phyloP scores from a whole-genome alignment of 2,797 vertebrate species.

The Cichlasoma orientale region DNA sequence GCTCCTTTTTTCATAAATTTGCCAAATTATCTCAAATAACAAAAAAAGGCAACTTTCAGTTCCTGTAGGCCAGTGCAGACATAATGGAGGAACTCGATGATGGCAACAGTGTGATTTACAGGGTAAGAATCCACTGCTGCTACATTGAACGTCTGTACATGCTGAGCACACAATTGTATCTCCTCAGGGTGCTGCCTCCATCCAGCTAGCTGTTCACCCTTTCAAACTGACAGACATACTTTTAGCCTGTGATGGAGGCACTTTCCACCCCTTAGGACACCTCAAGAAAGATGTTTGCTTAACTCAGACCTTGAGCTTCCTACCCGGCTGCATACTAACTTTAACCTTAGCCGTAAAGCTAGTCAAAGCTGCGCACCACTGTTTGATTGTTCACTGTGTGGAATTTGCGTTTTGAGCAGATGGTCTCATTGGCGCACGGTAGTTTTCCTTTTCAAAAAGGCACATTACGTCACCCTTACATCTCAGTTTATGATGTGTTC shows the following conservation, averaged over 20 bases:
- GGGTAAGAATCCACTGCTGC: conserved; percentile 11
- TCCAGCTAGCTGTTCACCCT: conserved; percentile 54
- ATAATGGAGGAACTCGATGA: conserved; percentile 10
- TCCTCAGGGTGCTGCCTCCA: conserved; percentile 61
- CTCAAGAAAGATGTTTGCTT: conserved; percentile 23
- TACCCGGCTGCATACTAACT: conserved; percentile 31
- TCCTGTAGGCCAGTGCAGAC: conserved; percentile 3
- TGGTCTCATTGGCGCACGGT: background rate
- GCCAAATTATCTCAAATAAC: conserved; percentile 14
- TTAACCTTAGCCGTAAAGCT: conserved; percentile 31
- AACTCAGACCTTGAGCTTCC: conserved; percentile 24
- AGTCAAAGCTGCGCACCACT: background rate
- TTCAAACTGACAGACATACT: conserved; percentile 63
- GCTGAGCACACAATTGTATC: conserved; percentile 45
- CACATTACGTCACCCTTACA: conserved; percentile 27
- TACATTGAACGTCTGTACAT: conserved; percentile 4
- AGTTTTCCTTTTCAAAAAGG: background rate
- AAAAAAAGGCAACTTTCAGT: conserved; percentile 17
- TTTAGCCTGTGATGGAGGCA: conserved; percentile 49
- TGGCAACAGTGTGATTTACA: conserved; percentile 1
- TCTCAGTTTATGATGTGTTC: conserved; percentile 44
- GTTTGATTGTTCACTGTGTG: background rate
- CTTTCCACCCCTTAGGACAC: conserved; percentile 9
- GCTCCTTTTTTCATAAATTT: background rate
- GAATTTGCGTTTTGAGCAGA: conserved; percentile 18